phyloP scores from a whole-genome alignment of 2,113 vertebrate genomes.

The Nettapus auritus region DNA sequence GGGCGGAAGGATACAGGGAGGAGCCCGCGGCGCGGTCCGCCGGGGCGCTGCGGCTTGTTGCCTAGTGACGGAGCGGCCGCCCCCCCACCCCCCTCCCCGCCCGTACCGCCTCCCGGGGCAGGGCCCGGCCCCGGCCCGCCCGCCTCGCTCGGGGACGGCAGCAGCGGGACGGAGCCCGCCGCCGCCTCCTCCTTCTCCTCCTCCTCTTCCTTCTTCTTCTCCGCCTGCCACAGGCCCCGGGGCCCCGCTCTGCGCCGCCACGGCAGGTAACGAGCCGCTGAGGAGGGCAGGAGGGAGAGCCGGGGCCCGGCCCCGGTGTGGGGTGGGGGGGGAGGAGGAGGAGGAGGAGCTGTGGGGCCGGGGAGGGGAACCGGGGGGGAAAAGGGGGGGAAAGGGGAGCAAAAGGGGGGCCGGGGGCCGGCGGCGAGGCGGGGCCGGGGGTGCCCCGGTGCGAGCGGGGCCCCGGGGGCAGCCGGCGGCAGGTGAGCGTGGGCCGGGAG shows the following conservation, averaged over 20 bases:
- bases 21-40: conserved; percentile 38
- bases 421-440: background rate
- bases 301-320: background rate
- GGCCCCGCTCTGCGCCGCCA: conserved; percentile 41
- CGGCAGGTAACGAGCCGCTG: conserved; percentile 18
- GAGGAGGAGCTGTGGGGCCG: background rate
- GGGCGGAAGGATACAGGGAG: conserved; percentile 77
- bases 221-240: conserved; percentile 64
- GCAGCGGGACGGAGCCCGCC: conserved; percentile 55
- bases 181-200: background rate
- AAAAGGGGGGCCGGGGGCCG: background rate
- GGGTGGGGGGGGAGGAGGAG: too few species aligned
- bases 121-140: conserved; percentile 69
- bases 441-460: background rate
- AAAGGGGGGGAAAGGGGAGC: too few species aligned
- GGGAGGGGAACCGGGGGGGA: background rate
- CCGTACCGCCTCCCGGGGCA: conserved; percentile 75
- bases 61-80: conserved; percentile 67
- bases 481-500: too few species aligned
- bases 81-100: conserved; percentile 38
- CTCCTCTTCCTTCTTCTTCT: background rate
- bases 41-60: conserved; percentile 71
- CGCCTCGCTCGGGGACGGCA: conserved; percentile 71
- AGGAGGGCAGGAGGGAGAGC: background rate
- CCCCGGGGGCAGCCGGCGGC: too few species aligned